Percentiles rank a stretch among this genome's conserved stretches.
Conservation (phyloP, 2,797 vertebrate genomes). For the Corythornis leucogaster region DNA sequence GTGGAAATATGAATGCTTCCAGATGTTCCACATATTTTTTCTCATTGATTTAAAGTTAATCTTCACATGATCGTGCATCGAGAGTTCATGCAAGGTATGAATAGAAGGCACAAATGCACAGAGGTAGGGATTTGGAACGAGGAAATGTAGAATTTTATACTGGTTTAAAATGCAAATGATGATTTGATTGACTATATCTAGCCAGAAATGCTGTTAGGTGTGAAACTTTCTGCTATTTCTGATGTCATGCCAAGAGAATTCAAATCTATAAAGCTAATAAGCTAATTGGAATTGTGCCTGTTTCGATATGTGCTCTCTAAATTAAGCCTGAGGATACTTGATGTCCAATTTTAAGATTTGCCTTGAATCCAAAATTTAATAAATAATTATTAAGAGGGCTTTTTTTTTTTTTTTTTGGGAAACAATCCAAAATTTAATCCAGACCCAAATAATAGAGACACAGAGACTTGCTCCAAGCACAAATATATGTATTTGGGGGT, state of each 20-base stretch:
- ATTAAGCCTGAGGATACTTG: neutral
- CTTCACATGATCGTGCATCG: neutral
- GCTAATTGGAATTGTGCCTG: neutral
- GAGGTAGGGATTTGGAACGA: neutral
- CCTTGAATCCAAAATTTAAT: neutral
- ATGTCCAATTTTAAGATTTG: neutral
- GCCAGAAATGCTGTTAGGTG: neutral
- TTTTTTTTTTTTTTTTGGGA: neutral
- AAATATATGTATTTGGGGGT: neutral
- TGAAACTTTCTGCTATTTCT: slow-evolving; percentile 4
- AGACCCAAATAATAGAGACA: neutral
- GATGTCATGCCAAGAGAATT: neutral
- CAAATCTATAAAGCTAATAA: slow-evolving; percentile 23
- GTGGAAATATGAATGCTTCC: neutral
- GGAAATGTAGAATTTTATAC: neutral
- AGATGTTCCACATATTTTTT: slow-evolving; percentile 13
- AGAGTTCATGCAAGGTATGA: neutral
- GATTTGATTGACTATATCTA: slow-evolving; percentile 1
- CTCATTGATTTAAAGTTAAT: slow-evolving; percentile 24
- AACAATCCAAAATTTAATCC: neutral
- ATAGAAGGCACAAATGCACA: neutral
- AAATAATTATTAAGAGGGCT: neutral
- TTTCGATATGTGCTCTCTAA: neutral
- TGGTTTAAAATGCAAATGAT: neutral
- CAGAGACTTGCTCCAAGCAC: neutral